These are phyloP conservation scores for Macrotis lagotis DNA, from an alignment of 2,113 vertebrate genomes.

Conservation along the genomic window DNA sequence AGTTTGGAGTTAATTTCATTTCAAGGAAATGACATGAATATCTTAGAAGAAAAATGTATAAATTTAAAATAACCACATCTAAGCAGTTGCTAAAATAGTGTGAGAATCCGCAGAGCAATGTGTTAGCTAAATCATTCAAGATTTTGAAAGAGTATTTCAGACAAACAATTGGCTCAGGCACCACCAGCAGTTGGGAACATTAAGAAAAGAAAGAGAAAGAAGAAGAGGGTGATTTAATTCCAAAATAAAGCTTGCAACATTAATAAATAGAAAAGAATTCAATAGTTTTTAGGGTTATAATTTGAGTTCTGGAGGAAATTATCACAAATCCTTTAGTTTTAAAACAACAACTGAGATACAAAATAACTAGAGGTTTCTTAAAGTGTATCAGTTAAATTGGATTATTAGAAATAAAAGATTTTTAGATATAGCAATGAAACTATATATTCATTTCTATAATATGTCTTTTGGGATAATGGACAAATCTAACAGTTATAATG, in stretches of 20 bases:
- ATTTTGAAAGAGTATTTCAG: background rate
- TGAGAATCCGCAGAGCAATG: background rate
- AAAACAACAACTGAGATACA: background rate
- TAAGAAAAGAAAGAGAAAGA: background rate
- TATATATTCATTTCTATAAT: too few species aligned
- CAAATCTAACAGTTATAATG: too few species aligned
- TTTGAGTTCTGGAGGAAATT: background rate
- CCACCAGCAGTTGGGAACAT: background rate
- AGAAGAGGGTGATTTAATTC: background rate
- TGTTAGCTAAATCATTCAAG: background rate
- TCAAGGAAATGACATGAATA: background rate
- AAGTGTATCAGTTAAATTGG: background rate
- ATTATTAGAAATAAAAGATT: background rate
- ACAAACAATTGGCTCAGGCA: background rate
- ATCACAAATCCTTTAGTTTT: background rate
- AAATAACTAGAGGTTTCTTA: fast-evolving
- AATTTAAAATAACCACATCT: background rate
- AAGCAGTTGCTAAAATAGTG: background rate
- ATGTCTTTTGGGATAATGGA: too few species aligned
- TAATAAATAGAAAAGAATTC: background rate
- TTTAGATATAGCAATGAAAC: too few species aligned
- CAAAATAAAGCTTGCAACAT: background rate
- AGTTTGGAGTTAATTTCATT: background rate
- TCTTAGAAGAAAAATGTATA: background rate
- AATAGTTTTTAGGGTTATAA: background rate